These are phyloP conservation scores for Butorides virescens DNA, from an alignment of 2,113 vertebrate species.

Conservation along the genomic window DNA sequence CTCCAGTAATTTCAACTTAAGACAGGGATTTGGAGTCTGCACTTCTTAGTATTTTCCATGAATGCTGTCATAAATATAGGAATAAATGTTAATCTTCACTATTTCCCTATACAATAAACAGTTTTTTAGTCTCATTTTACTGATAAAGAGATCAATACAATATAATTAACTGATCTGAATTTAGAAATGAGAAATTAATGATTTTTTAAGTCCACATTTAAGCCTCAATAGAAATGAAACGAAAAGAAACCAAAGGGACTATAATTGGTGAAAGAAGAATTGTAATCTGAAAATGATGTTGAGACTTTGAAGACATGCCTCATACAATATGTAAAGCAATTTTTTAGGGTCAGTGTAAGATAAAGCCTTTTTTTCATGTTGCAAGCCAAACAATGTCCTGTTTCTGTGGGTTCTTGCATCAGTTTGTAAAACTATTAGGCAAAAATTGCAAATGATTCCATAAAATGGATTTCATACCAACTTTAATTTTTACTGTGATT, in stretches of 20 bases:
- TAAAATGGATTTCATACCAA: background rate
- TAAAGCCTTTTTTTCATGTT: background rate
- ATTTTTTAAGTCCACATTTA: background rate
- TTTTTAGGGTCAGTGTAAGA: background rate
- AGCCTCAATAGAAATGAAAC: background rate
- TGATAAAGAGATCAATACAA: background rate
- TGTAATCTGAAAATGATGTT: background rate
- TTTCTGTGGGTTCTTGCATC: background rate
- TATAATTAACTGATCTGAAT: background rate
- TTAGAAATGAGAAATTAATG: background rate
- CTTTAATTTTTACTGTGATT: background rate
- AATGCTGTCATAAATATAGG: background rate
- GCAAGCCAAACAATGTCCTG: background rate
- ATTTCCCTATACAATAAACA: background rate
- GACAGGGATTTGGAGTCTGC: background rate
- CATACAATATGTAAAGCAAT: background rate
- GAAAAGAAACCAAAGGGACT: background rate
- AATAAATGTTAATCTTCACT: background rate
- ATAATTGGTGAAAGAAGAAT: background rate
- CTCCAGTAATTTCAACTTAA: background rate
- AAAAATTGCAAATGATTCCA: background rate
- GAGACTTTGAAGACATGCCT: background rate
- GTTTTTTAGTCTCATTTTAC: background rate
- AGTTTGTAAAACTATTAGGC: background rate
- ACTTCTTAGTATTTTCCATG: background rate